Percentiles rank a stretch among this genome's conserved stretches.
Conservation (phyloP, 2,888 invertebrate genomes). For the Phengaris alcon region DNA sequence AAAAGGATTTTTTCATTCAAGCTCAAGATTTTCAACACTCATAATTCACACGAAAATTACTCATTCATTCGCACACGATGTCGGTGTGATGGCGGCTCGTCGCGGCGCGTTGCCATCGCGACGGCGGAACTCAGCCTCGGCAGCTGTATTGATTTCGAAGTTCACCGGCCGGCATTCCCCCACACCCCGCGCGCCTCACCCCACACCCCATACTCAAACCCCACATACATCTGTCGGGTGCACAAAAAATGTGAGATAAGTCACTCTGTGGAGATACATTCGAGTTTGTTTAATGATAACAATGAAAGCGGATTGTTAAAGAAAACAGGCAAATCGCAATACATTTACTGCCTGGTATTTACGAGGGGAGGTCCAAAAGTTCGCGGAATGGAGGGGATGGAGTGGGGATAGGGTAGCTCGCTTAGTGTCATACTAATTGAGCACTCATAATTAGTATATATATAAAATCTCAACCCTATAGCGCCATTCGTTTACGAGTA, state of each 20-base stretch:
- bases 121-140: constrained; percentile 64
- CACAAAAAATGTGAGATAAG: constrained; percentile 36
- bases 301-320: neutral
- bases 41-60: neutral
- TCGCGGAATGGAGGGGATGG: too few species aligned
- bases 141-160: constrained; percentile 81
- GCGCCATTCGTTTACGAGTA: too few species aligned
- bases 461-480: too few species aligned
- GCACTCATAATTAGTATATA: too few species aligned
- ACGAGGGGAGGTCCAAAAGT: too few species aligned
- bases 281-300: neutral
- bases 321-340: too few species aligned
- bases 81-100: constrained; percentile 46
- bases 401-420: too few species aligned
- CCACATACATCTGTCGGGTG: constrained; percentile 35
- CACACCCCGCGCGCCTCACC: constrained; percentile 46
- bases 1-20: constrained; percentile 7
- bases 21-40: neutral
- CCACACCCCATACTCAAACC: constrained; percentile 46
- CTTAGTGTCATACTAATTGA: too few species aligned
- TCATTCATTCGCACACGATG: constrained; percentile 7
- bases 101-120: constrained; percentile 60
- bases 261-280: neutral
- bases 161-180: constrained; percentile 62
- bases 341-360: too few species aligned